Evolutionary conservation across 2,888 invertebrate species (phyloP).

Genomic region (Serrognathus titanus): DNA sequence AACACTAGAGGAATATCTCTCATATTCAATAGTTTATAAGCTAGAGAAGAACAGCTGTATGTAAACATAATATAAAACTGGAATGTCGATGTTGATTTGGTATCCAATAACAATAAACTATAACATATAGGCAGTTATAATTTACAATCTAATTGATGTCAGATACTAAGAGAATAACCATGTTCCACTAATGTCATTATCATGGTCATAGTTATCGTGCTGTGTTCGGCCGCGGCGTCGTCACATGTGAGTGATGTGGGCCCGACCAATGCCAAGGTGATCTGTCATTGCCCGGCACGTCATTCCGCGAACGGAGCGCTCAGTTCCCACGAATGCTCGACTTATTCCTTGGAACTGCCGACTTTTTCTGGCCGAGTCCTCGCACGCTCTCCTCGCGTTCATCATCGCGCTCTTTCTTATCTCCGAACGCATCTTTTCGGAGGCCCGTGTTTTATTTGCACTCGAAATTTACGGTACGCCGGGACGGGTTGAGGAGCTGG

Average conservation of each 20-base stretch:
- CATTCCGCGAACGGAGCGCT: conserved; percentile 37
- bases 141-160: neutral
- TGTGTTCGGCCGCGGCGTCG: conserved; percentile 7
- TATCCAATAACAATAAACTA: too few species aligned
- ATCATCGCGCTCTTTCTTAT: too few species aligned
- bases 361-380: conserved; percentile 13
- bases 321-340: conserved; percentile 35
- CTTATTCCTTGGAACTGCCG: conserved; percentile 31
- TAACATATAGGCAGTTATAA: neutral
- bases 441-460: neutral
- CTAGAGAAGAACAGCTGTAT: too few species aligned
- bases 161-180: conserved; percentile 37
- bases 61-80: too few species aligned
- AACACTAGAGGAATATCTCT: too few species aligned
- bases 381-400: neutral
- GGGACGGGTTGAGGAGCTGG: too few species aligned
- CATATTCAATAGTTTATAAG: too few species aligned
- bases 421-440: neutral
- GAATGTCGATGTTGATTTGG: too few species aligned
- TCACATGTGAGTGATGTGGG: conserved; percentile 29
- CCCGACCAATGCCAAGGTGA: conserved; percentile 41
- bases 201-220: conserved; percentile 28
- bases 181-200: conserved; percentile 40
- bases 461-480: conserved; percentile 4
- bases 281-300: conserved; percentile 37